phyloP scores from a whole-genome alignment of 2,797 vertebrate species.

The Stomatorhinus walkeri region DNA sequence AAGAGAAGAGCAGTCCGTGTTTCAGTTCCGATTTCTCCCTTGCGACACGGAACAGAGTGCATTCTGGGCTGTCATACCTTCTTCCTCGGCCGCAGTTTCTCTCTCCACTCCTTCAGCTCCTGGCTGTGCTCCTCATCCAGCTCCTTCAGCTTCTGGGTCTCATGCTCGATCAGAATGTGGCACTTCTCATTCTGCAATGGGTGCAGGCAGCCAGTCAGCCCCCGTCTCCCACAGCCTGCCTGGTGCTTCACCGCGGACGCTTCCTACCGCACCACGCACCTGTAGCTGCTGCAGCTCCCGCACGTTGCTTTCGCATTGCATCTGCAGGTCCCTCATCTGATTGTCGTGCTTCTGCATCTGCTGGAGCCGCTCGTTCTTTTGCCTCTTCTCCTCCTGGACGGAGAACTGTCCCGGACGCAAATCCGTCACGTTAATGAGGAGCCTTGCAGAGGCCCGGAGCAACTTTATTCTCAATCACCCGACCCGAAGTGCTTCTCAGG shows the following conservation, averaged over 20 bases:
- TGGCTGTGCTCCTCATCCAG: conserved; percentile 89
- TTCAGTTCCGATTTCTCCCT: not conserved
- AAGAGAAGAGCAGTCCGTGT: not conserved
- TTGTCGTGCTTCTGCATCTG: conserved; percentile 98
- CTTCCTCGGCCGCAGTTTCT: conserved; percentile 89
- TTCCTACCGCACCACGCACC: conserved; percentile 49
- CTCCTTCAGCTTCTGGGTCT: conserved; percentile 96
- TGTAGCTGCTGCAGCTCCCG: conserved; percentile 92
- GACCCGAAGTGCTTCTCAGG: not conserved
- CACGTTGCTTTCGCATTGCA: conserved; percentile 92
- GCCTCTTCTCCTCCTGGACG: conserved; percentile 89
- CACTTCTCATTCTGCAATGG: conserved; percentile 91
- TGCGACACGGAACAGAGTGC: not conserved
- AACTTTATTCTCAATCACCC: not conserved
- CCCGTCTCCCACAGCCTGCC: not conserved
- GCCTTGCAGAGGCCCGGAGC: not conserved
- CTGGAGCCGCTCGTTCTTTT: conserved; percentile 89
- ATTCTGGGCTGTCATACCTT: conserved; percentile 62
- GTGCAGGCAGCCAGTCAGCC: not conserved
- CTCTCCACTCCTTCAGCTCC: conserved; percentile 92
- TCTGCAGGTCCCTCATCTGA: conserved; percentile 94
- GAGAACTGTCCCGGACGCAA: conserved; percentile 67
- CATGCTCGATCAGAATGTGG: conserved; percentile 90
- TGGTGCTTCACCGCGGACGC: no score
- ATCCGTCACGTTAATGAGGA: not conserved